Conservation (phyloP, 2,888 invertebrate genomes). For the Eilema depressum region DNA sequence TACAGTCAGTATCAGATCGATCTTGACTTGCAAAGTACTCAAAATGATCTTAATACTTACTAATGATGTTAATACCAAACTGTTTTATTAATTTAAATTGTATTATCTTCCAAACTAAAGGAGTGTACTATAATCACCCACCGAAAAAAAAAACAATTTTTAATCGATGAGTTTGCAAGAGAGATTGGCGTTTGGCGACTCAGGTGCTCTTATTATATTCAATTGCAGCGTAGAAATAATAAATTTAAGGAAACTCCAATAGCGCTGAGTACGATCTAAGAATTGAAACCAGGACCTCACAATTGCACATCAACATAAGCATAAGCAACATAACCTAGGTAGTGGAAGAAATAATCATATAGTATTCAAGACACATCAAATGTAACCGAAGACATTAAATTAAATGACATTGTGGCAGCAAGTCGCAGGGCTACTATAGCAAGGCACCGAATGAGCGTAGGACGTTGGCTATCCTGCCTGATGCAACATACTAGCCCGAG, state of each 20-base stretch:
- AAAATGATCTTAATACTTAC: too few species aligned
- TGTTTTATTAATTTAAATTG: too few species aligned
- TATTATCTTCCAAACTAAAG: too few species aligned
- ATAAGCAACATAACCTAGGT: not conserved
- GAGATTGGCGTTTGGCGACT: too few species aligned
- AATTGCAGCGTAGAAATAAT: not conserved
- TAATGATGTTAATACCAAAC: too few species aligned
- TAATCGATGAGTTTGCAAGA: too few species aligned
- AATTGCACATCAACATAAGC: not conserved
- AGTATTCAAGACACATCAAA: not conserved
- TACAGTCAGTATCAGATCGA: too few species aligned
- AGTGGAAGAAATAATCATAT: not conserved
- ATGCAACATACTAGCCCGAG: slow-evolving; percentile 10
- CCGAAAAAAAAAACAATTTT: too few species aligned
- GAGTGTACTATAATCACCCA: too few species aligned
- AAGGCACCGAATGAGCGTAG: slow-evolving; percentile 12
- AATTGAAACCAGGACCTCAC: not conserved
- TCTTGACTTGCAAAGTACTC: too few species aligned
- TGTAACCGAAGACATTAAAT: slow-evolving; percentile 3
- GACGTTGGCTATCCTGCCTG: slow-evolving; percentile 14
- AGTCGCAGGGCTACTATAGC: not conserved
- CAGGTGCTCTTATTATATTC: too few species aligned
- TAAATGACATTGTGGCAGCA: not conserved
- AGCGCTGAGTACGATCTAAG: not conserved
- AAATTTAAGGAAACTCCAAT: not conserved